phyloP scores from a whole-genome alignment of 2,113 vertebrate species.

The Myotis yumanensis region DNA sequence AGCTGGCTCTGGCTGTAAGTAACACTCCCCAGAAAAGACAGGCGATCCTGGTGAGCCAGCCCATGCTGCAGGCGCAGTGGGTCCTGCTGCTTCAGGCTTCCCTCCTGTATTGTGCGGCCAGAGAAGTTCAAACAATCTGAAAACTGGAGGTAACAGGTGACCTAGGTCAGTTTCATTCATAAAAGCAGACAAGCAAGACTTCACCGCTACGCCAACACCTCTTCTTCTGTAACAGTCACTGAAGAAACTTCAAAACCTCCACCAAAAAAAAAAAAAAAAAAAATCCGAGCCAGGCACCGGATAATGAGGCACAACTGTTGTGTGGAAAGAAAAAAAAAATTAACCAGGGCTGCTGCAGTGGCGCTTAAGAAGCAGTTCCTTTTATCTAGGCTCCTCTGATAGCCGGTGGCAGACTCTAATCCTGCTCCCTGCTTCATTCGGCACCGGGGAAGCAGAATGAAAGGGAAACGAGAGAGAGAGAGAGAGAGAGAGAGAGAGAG shows the following conservation, averaged over 20 bases:
- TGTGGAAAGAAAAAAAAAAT: constrained; percentile 60
- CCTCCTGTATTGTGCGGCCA: constrained; percentile 82
- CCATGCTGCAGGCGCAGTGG: constrained; percentile 88
- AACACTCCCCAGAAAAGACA: constrained; percentile 89
- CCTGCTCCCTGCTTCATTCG: constrained; percentile 75
- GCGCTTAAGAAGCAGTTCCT: constrained; percentile 71
- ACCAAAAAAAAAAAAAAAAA: constrained; percentile 48
- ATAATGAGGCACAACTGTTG: constrained; percentile 82
- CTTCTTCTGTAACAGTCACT: constrained; percentile 73
- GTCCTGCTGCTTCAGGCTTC: constrained; percentile 78
- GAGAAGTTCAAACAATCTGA: constrained; percentile 84
- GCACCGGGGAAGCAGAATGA: constrained; percentile 76
- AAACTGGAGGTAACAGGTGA: constrained; percentile 90
- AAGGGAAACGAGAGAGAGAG: constrained; percentile 73
- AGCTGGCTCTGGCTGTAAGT: constrained; percentile 85
- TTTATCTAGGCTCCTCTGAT: constrained; percentile 78
- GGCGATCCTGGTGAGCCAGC: constrained; percentile 88
- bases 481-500: constrained; percentile 58
- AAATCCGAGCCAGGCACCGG: constrained; percentile 71
- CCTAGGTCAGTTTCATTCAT: constrained; percentile 85
- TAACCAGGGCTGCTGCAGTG: constrained; percentile 71
- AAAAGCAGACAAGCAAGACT: constrained; percentile 75
- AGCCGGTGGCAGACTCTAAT: constrained; percentile 78
- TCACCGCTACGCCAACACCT: constrained; percentile 68
- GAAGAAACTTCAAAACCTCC: constrained; percentile 79